These are phyloP conservation scores for Propithecus coquereli DNA, from an alignment of 2,113 vertebrate species.

Conservation along the genomic window DNA sequence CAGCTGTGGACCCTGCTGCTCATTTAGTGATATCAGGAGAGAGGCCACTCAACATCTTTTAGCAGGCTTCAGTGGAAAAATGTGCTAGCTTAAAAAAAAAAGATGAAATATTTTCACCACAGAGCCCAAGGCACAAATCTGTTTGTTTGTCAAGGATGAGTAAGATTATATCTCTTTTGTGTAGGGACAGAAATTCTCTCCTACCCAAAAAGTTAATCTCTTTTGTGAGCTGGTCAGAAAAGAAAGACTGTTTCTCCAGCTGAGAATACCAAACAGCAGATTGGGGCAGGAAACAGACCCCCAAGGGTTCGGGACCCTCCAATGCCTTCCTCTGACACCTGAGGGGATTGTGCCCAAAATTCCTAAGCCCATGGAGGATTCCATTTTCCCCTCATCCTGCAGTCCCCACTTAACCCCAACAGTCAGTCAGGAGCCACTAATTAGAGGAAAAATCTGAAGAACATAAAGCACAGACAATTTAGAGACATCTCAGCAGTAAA, in stretches of 20 bases:
- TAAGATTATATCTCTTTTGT: background rate
- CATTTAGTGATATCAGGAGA: background rate
- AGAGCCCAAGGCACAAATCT: background rate
- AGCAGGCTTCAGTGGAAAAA: background rate
- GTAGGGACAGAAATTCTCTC: background rate
- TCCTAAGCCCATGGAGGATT: background rate
- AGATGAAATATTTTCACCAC: background rate
- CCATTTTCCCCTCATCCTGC: background rate
- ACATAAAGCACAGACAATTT: background rate
- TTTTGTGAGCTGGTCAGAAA: background rate
- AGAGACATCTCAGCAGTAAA: background rate
- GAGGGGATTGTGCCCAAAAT: background rate
- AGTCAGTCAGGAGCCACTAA: background rate
- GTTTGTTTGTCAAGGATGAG: background rate
- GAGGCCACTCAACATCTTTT: background rate
- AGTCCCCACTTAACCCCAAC: background rate
- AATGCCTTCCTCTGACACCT: background rate
- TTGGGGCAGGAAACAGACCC: background rate
- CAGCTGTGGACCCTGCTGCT: background rate
- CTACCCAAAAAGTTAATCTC: background rate
- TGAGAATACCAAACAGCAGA: background rate
- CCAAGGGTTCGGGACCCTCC: background rate
- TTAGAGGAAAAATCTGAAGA: background rate
- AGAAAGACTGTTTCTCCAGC: background rate
- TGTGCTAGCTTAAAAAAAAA: background rate